Evolutionary conservation across 2,797 vertebrate species (phyloP).

Genomic region (Manis javanica): DNA sequence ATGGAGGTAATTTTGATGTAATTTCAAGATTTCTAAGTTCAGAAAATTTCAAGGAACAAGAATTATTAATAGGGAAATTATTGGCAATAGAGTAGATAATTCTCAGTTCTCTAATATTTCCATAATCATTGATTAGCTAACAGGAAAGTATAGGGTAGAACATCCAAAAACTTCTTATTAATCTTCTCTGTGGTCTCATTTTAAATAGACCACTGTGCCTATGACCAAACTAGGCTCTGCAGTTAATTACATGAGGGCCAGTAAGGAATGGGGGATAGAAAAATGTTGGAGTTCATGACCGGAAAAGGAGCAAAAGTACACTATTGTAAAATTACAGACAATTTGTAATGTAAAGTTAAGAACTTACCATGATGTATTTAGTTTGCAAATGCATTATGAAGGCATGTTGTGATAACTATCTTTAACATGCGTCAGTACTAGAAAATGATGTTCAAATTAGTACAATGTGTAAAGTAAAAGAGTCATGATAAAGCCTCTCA

Average conservation of each 20-base stretch:
- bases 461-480: background rate
- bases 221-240: background rate
- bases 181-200: background rate
- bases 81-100: background rate
- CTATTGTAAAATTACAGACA: background rate
- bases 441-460: background rate
- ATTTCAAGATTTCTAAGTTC: slow-evolving; percentile 48
- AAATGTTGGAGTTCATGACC: background rate
- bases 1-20: slow-evolving; percentile 12
- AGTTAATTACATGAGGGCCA: background rate
- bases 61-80: slow-evolving; percentile 27
- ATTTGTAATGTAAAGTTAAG: background rate
- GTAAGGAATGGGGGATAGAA: background rate
- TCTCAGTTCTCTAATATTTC: background rate
- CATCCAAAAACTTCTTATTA: background rate
- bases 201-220: background rate
- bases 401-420: background rate
- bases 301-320: background rate
- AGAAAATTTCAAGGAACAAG: slow-evolving; percentile 5
- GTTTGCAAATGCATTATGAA: background rate
- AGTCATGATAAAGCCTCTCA: background rate
- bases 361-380: background rate
- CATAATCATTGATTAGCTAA: background rate
- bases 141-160: background rate
- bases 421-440: background rate